Evolutionary conservation across 1,140 invertebrate species (phyloP).

Genomic region (Tetragnatha versicolor): DNA sequence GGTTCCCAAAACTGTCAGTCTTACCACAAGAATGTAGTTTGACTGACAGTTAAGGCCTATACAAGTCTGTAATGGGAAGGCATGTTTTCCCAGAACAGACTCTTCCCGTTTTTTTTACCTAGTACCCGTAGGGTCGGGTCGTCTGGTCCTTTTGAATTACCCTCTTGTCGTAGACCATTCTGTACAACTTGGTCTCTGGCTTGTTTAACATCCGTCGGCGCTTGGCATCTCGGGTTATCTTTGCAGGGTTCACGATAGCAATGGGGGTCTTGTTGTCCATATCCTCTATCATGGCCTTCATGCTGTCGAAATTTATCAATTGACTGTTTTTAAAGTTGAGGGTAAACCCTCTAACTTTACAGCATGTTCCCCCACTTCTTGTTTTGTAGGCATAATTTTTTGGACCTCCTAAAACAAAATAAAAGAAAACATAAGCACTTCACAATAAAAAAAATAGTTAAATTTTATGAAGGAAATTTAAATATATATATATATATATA

Average conservation of each 20-base stretch:
- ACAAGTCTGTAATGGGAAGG: too few species aligned
- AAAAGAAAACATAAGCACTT: not conserved
- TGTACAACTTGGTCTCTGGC: not conserved
- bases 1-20: too few species aligned
- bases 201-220: not conserved
- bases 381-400: conserved; percentile 1
- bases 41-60: too few species aligned
- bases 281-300: not conserved
- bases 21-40: too few species aligned
- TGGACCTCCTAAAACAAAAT: not conserved
- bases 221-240: conserved; percentile 1
- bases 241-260: not conserved
- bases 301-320: not conserved
- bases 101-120: too few species aligned
- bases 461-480: too few species aligned
- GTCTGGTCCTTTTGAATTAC: not conserved
- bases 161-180: conserved; percentile 11
- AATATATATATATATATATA: too few species aligned
- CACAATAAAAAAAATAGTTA: not conserved
- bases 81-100: too few species aligned
- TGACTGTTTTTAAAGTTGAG: not conserved
- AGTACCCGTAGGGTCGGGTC: not conserved
- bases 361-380: not conserved
- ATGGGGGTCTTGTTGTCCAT: not conserved
- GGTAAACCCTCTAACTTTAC: conserved; percentile 13